Evolutionary conservation across 2,797 vertebrate genomes (phyloP).

Genomic region (Melanogrammus aeglefinus): DNA sequence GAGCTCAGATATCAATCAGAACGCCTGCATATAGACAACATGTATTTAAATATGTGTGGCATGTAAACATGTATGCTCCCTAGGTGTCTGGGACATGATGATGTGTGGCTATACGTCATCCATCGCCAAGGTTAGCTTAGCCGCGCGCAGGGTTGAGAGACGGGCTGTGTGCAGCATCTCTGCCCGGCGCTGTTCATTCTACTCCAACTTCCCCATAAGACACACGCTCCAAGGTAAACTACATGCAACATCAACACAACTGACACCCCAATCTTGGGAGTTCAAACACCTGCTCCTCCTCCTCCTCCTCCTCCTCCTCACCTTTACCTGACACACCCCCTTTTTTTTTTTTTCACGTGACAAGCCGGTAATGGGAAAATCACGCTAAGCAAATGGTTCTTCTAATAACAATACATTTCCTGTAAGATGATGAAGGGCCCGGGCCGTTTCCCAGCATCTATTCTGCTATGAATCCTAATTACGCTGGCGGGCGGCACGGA

Average conservation of each 20-base stretch:
- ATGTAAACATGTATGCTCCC: neutral
- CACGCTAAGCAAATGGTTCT: constrained; percentile 99
- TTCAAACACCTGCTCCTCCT: constrained; percentile 79
- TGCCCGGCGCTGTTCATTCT: constrained; percentile 81
- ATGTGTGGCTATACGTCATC: neutral
- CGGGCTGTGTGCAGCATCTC: neutral
- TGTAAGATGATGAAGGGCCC: constrained; percentile 98
- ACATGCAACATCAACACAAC: constrained; percentile 97
- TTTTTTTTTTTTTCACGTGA: constrained; percentile 75
- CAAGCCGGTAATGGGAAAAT: constrained; percentile 99
- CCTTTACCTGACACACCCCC: constrained; percentile 75
- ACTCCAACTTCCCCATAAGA: constrained; percentile 90
- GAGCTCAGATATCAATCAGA: neutral
- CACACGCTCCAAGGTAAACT: constrained; percentile 94
- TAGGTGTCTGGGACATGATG: neutral
- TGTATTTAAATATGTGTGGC: neutral
- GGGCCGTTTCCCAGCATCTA: constrained; percentile 96
- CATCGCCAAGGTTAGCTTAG: neutral
- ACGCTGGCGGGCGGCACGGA: constrained; percentile 83
- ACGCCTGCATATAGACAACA: neutral
- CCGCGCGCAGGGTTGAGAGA: neutral
- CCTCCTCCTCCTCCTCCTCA: constrained; percentile 77
- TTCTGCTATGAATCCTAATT: constrained; percentile 99
- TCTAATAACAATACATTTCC: constrained; percentile 99
- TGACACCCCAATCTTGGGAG: constrained; percentile 93